Evolutionary conservation across 2,888 invertebrate species (phyloP), one percentile per base, ranked within the genome.

Genomic region (Polyploca ridens): DNA sequence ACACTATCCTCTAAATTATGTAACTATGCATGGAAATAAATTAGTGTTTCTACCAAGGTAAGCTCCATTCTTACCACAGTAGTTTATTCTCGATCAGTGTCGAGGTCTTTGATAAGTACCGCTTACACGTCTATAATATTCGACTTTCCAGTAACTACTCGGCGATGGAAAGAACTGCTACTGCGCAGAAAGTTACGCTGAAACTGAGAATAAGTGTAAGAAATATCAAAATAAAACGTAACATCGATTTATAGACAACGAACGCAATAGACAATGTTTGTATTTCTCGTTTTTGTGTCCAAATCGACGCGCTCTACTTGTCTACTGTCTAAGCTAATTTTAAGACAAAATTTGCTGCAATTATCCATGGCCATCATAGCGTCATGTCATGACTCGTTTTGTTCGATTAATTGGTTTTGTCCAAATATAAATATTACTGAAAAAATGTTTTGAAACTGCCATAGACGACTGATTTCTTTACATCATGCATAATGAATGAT

Each of bases 251-350:
- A 79, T 81, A 79, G 83, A 80, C 76, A 78, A 77, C 75, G 71
- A 76, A 73, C 82, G 84, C 81, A 84, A 85, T 75, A 77, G 77
- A 73, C 66, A 59, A 70, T 54, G 68, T 69, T 66, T 67, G 78
- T 78, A 77, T 76, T 78, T 70, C 70, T 70, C 66, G 62, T 72
- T 69, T 67, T 69, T 65, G 68, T 75, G 67, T 64, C 63, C 64
- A 71, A 74, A 78, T 69, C 82, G 84, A 80, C 73, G 76, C 85
- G 87, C 83, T 88, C 86, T 87, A 83, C 76, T 87, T 87, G 73
- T 64, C 75, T 66, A 69, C 70, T 77, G 73, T 72, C 68, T 83
- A 82, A 79, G 81, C 81, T 81, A 81, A 85, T 85, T 83, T 81
- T 78, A 68, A 76, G 71, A 76, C 75, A 76, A 83, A 60, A 85